phyloP scores from a whole-genome alignment of 2,797 vertebrate genomes.

The Melanotaenia pygmaea region DNA sequence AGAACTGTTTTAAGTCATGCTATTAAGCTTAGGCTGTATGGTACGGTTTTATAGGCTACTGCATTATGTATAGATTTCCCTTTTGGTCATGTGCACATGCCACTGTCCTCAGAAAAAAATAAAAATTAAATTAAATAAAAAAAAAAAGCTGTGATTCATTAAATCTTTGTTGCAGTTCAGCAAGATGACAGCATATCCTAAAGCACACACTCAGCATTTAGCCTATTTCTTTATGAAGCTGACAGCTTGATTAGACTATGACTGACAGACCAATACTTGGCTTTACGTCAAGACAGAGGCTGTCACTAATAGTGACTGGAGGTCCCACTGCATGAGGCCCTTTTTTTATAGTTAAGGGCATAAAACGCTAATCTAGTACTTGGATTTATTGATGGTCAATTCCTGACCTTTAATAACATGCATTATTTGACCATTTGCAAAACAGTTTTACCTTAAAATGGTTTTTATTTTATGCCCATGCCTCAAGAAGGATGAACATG shows the following conservation, averaged over 20 bases:
- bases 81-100: not conserved
- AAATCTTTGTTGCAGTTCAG: not conserved
- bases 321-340: not conserved
- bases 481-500: not conserved
- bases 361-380: not conserved
- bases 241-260: slow-evolving; percentile 3
- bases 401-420: not conserved
- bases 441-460: not conserved
- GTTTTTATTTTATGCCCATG: not conserved
- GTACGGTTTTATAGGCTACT: not conserved
- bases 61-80: not conserved
- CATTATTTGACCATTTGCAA: not conserved
- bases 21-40: not conserved
- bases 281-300: not conserved
- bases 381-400: not conserved
- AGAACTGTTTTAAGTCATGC: not conserved
- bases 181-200: not conserved
- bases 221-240: not conserved
- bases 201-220: not conserved
- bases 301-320: not conserved
- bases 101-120: not conserved
- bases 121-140: not conserved
- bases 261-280: not conserved
- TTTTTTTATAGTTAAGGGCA: not conserved
- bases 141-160: slow-evolving; percentile 2